phyloP scores from a whole-genome alignment of 2,113 vertebrate species.

The Pituophis catenifer region DNA sequence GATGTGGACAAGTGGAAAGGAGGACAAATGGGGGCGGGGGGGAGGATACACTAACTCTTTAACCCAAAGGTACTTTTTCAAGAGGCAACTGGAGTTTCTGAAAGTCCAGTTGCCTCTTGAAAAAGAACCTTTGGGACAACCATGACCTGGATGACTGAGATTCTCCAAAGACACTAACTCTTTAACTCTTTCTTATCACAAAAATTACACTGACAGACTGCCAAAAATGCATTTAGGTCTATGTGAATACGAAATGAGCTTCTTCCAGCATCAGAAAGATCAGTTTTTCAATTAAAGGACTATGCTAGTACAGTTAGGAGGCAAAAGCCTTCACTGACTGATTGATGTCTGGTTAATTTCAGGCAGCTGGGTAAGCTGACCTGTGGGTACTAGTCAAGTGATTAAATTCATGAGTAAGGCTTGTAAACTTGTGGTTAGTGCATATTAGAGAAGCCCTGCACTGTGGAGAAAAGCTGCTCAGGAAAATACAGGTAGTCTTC shows the following conservation, averaged over 20 bases:
- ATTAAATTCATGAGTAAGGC: neutral
- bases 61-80: neutral
- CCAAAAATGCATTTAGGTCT: neutral
- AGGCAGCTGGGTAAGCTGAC: neutral
- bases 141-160: too few relatives aligned
- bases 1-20: neutral
- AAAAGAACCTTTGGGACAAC: too few relatives aligned
- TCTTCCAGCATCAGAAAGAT: neutral
- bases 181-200: neutral
- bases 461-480: neutral
- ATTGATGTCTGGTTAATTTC: neutral
- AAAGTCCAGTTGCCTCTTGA: too few relatives aligned
- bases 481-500: neutral
- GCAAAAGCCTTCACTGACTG: neutral
- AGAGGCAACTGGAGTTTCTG: too few relatives aligned
- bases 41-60: neutral
- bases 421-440: neutral
- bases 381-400: neutral
- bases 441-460: neutral
- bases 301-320: neutral
- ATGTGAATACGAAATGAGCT: neutral
- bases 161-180: neutral
- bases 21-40: neutral
- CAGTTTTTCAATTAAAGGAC: neutral
- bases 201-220: neutral